Conservation (phyloP, 2,888 invertebrate genomes). For the Cinara cedri region DNA sequence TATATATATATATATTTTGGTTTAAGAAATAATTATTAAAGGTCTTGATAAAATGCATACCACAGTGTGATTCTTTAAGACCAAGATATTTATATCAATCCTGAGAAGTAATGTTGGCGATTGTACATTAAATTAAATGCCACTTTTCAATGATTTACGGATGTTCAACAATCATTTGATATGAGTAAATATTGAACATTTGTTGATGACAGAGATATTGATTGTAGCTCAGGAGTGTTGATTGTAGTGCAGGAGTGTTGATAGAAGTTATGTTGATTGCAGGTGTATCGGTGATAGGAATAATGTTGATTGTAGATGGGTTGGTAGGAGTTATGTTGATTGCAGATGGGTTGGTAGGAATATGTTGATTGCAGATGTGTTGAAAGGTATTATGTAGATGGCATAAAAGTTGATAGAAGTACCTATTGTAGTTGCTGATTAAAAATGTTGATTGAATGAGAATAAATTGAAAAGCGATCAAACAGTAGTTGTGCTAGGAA, state of each 20-base stretch:
- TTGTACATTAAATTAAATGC: too few relatives aligned
- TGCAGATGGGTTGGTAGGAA: slow-evolving; percentile 18
- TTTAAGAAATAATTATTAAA: slow-evolving; percentile 2
- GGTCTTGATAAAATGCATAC: slow-evolving; percentile 10
- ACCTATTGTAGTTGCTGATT: slow-evolving; percentile 16
- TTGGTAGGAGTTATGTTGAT: slow-evolving; percentile 36
- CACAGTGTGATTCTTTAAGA: background rate
- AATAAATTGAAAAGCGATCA: slow-evolving; percentile 46
- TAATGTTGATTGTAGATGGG: slow-evolving; percentile 30
- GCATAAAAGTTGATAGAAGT: slow-evolving; percentile 39
- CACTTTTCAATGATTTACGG: background rate
- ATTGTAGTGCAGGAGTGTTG: slow-evolving; percentile 11
- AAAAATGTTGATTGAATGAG: slow-evolving; percentile 52
- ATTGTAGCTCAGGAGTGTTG: slow-evolving; percentile 7
- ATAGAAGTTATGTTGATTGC: slow-evolving; percentile 10
- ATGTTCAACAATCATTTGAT: background rate
- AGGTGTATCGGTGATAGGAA: background rate
- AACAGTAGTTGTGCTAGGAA: slow-evolving; percentile 35
- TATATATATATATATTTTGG: background rate
- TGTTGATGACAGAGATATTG: background rate
- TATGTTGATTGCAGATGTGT: slow-evolving; percentile 32
- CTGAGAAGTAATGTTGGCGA: background rate
- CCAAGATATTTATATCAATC: background rate
- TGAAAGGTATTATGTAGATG: background rate
- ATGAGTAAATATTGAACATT: background rate